Conservation (phyloP, 92 coral and sea anemone species). For the Virgularia gustaviana region DNA sequence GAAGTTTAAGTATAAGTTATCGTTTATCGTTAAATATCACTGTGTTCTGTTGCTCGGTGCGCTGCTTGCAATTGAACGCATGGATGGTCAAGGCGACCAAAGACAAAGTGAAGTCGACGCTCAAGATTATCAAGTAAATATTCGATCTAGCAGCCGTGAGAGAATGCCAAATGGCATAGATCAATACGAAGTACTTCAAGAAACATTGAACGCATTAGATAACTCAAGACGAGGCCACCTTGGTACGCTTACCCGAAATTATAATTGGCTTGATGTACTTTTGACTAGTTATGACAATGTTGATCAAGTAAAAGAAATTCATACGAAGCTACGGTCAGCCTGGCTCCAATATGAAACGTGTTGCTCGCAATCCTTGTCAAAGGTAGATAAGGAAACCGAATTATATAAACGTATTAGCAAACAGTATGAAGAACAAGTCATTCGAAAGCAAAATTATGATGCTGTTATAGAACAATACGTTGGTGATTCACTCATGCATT, state of each 20-base stretch:
- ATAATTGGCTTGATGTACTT: no score
- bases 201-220: not conserved
- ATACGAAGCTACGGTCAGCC: no score
- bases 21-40: no score
- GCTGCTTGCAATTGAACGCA: no score
- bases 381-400: not conserved
- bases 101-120: not conserved
- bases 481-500: slow-evolving; percentile 3
- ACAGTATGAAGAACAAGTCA: not conserved
- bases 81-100: no score
- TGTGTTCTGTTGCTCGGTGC: no score
- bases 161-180: not conserved
- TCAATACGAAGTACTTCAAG: slow-evolving; percentile 4
- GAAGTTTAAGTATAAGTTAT: no score
- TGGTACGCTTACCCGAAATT: no score
- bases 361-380: not conserved
- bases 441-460: not conserved
- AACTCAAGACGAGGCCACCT: no score
- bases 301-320: no score
- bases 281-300: no score
- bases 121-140: not conserved
- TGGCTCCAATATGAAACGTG: no score
- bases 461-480: not conserved
- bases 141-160: not conserved
- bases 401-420: not conserved